Percentiles rank a stretch among this genome's conserved stretches.
Evolutionary conservation across 2,888 invertebrate genomes (phyloP).

Genomic region (Lochmaea crataegi): DNA sequence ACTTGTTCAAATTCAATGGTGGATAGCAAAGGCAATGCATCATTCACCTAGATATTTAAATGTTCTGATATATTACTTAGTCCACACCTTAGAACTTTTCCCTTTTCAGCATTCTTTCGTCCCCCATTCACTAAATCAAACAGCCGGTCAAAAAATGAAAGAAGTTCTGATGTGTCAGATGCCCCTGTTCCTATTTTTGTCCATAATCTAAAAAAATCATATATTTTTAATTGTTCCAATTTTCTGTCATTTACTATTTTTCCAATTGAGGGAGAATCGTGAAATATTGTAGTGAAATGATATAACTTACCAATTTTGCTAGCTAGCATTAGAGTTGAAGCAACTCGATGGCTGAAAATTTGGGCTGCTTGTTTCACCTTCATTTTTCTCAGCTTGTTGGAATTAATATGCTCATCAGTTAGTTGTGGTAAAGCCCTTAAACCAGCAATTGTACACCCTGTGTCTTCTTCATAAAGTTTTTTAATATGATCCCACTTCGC

Average conservation of each 20-base stretch:
- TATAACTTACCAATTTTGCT: slow-evolving; percentile 9
- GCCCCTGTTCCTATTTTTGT: no score
- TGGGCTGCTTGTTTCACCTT: slow-evolving; percentile 9
- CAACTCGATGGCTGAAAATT: slow-evolving; percentile 16
- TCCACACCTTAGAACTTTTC: background rate
- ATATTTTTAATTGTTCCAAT: no score
- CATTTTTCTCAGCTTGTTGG: slow-evolving; percentile 9
- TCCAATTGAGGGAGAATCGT: no score
- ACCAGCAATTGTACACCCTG: background rate
- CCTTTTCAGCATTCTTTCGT: background rate
- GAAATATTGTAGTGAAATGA: no score
- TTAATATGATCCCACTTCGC: slow-evolving; percentile 40
- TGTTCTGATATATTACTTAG: background rate
- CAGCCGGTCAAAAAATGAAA: background rate
- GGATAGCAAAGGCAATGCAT: no score
- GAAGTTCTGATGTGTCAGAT: background rate
- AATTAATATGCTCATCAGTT: slow-evolving; percentile 6
- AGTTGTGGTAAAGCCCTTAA: slow-evolving; percentile 4
- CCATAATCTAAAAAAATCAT: no score
- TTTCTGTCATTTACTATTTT: no score
- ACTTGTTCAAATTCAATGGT: no score
- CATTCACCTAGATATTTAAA: background rate
- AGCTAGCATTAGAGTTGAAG: slow-evolving; percentile 3
- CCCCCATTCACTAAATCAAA: slow-evolving; percentile 1
- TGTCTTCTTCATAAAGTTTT: slow-evolving; percentile 11